These are phyloP conservation scores for Sciurus carolinensis DNA, from an alignment of 2,797 vertebrate genomes.

Conservation along the genomic window DNA sequence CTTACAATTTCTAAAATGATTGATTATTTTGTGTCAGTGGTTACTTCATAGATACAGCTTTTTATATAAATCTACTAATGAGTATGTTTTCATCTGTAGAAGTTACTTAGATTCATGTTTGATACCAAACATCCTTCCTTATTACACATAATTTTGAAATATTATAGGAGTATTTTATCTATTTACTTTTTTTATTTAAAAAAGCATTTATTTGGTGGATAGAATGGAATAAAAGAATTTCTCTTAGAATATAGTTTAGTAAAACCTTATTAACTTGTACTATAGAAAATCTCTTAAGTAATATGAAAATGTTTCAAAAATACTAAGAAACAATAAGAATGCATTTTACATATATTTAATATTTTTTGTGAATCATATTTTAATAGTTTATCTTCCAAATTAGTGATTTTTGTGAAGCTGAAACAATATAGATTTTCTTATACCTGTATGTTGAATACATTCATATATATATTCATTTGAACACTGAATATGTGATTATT, in stretches of 20 bases:
- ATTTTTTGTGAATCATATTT: neutral
- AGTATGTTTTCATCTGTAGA: neutral
- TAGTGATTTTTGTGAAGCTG: neutral
- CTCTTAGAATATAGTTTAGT: neutral
- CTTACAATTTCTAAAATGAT: neutral
- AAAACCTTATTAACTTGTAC: neutral
- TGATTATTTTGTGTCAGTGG: neutral
- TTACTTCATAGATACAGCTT: neutral
- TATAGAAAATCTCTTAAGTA: neutral
- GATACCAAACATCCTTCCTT: neutral
- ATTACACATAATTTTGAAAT: constrained; percentile 26
- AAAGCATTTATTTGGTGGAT: neutral
- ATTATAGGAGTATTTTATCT: neutral
- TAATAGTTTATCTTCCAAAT: neutral
- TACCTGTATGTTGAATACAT: neutral
- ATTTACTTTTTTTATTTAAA: constrained; percentile 1
- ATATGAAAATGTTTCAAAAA: neutral
- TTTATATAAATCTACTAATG: neutral
- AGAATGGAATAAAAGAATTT: neutral
- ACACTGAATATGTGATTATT: neutral
- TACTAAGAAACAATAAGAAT: neutral
- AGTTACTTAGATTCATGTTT: neutral
- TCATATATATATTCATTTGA: neutral
- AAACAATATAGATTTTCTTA: neutral
- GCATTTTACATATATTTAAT: constrained; percentile 39